Evolutionary conservation across 2,797 vertebrate species (phyloP), one percentile per base, ranked within the genome.

Genomic region (Notoglanidium macrostoma): DNA sequence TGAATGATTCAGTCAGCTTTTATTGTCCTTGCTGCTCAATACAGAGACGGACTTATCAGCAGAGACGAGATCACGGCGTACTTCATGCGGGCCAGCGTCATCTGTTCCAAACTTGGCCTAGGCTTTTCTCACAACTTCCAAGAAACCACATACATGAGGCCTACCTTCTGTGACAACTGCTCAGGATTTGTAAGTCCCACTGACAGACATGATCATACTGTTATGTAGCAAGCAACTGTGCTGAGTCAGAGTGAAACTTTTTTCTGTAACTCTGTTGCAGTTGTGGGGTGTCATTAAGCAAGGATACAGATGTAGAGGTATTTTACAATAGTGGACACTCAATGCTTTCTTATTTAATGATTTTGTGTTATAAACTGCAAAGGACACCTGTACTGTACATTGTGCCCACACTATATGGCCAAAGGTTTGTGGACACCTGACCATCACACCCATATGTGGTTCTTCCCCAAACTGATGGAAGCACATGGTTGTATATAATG

Each of bases 251-350:
- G 14, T 70, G 35, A 77, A 77, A 74, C 55, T 23, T 5, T 0
- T 32, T n/a, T 7, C 49, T 23, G 1, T 19, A 46, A 61, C 15
- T 67, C 29, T 79, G 21, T 87, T 67, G 61, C 92, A 98, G 97
- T 92, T 98, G 51, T 97, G 96, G 97, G 97, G 97, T 6, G 96
- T 98, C 92, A 96, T 95, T 92, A 98, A 97, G 88, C 96, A 97
- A 91, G 97, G 97, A 73, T 98, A 96, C 92, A 95, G 97, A 87
- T 98, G 97, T 91, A 96, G 93, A 94, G 97, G 97, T 98, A 15
- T 59, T 59, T 72, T n/a, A 21, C 44, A 4, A 68, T 23, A 35
- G 8, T 11, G n/a, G 2, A 70, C 82, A 80, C 19, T 80, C 55
- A 61, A 3, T 80, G 10, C 2, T 4, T 65, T 65, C 32, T 23